A percentile compares a stretch with the other conserved stretches of the same genome.
Conservation (phyloP, 2,797 vertebrate species). For the Heliangelus exortis region DNA sequence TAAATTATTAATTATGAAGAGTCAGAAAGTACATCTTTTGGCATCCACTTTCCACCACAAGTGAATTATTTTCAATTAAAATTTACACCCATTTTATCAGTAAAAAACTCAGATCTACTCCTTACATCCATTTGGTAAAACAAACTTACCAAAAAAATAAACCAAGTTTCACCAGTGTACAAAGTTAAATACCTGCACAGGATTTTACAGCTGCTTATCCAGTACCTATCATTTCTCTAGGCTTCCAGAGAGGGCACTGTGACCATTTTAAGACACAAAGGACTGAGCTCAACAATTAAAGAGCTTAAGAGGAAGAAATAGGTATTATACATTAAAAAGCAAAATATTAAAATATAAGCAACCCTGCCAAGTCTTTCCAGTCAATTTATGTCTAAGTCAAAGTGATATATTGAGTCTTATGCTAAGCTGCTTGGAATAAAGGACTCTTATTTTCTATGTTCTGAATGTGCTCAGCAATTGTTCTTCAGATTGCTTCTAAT, state of each 20-base stretch:
- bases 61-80: background rate
- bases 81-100: background rate
- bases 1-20: constrained; percentile 38
- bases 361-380: constrained; percentile 14
- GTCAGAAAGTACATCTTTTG: background rate
- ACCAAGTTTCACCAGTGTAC: background rate
- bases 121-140: background rate
- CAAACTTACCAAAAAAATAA: background rate
- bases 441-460: constrained; percentile 25
- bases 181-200: background rate
- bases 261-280: background rate
- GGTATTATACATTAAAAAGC: background rate
- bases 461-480: constrained; percentile 39
- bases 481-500: constrained; percentile 59
- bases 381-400: constrained; percentile 11
- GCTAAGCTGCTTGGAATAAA: background rate
- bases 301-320: background rate
- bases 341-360: constrained; percentile 48
- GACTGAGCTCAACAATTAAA: background rate
- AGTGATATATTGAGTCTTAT: background rate
- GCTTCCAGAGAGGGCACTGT: background rate
- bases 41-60: background rate
- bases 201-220: background rate
- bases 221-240: background rate
- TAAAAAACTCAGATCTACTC: background rate